These are phyloP conservation scores for Manis pentadactyla DNA, from an alignment of 2,797 vertebrate species.

Conservation along the genomic window DNA sequence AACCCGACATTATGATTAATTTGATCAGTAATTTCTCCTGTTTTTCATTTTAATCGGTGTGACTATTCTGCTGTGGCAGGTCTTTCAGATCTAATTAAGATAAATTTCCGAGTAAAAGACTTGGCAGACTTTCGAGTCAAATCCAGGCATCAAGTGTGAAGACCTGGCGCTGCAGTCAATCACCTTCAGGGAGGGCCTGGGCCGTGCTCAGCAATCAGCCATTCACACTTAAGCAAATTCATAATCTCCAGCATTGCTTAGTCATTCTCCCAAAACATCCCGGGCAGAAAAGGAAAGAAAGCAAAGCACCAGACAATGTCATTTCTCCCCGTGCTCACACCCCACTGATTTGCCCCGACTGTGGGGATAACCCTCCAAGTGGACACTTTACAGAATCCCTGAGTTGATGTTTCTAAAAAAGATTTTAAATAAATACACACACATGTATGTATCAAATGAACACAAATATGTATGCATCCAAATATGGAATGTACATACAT, in stretches of 20 bases:
- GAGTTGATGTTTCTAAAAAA: conserved; percentile 32
- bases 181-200: conserved; percentile 91
- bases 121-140: conserved; percentile 96
- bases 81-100: conserved; percentile 99
- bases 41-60: conserved; percentile 99
- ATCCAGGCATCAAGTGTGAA: conserved; percentile 97
- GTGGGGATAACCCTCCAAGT: conserved; percentile 72
- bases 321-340: conserved; percentile 55
- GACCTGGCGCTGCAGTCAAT: conserved; percentile 97
- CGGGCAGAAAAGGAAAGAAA: conserved; percentile 55
- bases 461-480: neutral
- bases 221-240: conserved; percentile 99
- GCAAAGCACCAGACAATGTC: conserved; percentile 44
- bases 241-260: conserved; percentile 95
- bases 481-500: neutral
- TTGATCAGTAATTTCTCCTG: conserved; percentile 99
- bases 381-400: conserved; percentile 60
- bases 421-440: neutral
- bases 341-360: conserved; percentile 51
- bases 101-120: conserved; percentile 99
- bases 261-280: conserved; percentile 89
- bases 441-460: neutral
- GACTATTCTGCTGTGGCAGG: conserved; percentile 99
- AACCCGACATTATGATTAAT: conserved; percentile 99
- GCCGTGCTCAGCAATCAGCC: conserved; percentile 92